Percentiles rank a stretch among this genome's conserved stretches.
These are phyloP conservation scores for Idaea aversata DNA, from an alignment of 2,888 invertebrate genomes.

Conservation along the genomic window DNA sequence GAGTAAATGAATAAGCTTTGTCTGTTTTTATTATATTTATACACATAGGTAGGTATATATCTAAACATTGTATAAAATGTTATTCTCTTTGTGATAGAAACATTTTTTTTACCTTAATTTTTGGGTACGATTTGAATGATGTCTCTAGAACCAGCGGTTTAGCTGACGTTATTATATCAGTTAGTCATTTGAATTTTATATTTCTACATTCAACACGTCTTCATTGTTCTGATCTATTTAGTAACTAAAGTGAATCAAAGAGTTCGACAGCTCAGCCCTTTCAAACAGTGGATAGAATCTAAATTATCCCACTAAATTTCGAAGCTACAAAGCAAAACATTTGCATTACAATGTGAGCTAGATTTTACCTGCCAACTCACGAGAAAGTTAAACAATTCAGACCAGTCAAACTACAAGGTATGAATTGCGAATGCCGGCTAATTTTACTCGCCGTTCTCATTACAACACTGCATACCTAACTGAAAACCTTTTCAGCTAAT, in stretches of 20 bases:
- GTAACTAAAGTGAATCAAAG: not conserved
- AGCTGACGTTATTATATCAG: no score
- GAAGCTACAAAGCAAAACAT: not conserved
- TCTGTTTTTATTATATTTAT: no score
- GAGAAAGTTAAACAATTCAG: not conserved
- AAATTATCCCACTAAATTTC: not conserved
- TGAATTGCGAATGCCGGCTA: not conserved
- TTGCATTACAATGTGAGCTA: constrained; percentile 1
- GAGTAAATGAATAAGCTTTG: no score
- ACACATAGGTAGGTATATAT: no score
- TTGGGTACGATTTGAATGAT: no score
- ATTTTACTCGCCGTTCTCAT: not conserved
- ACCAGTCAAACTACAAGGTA: not conserved
- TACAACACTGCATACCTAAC: no score
- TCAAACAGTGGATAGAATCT: not conserved
- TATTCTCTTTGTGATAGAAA: no score
- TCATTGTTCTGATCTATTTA: not conserved
- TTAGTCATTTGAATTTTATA: no score
- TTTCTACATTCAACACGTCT: no score
- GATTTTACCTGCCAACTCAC: not conserved
- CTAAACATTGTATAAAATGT: no score
- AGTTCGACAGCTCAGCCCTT: not conserved
- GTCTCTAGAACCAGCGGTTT: no score
- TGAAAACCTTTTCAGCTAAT: not conserved
- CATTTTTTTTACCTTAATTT: no score